Evolutionary conservation across 2,113 vertebrate genomes (phyloP).

Genomic region (Takifugu bimaculatus): DNA sequence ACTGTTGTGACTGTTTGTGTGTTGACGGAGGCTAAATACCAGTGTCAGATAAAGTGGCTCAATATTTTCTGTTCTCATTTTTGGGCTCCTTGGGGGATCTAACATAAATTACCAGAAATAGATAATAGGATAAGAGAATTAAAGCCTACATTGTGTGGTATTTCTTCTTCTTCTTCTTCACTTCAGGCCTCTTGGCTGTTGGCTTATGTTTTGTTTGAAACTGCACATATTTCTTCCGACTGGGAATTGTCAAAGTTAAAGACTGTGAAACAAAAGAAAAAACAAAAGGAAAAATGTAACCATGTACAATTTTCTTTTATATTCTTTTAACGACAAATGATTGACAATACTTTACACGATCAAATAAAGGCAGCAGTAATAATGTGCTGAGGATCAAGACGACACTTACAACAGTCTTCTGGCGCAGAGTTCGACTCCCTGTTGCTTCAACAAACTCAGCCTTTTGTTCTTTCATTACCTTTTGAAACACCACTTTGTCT

Average conservation of each 20-base stretch:
- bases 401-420: constrained; percentile 78
- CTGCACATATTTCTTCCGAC: constrained; percentile 70
- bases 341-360: too few relatives aligned
- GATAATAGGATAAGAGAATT: not conserved
- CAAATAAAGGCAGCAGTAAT: too few relatives aligned
- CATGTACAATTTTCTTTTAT: not conserved
- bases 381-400: too few relatives aligned
- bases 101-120: too few relatives aligned
- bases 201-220: constrained; percentile 63
- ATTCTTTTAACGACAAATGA: too few relatives aligned
- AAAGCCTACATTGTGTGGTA: constrained; percentile 80
- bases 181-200: constrained; percentile 80
- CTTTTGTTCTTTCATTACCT: constrained; percentile 79
- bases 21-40: too few relatives aligned
- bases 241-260: constrained; percentile 45
- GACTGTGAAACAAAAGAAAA: constrained; percentile 67
- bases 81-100: too few relatives aligned
- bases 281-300: not conserved
- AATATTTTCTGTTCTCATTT: too few relatives aligned
- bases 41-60: too few relatives aligned
- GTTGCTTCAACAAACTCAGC: constrained; percentile 50
- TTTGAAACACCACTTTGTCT: constrained; percentile 80
- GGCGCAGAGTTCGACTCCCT: constrained; percentile 78
- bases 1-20: too few relatives aligned
- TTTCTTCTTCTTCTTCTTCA: constrained; percentile 66